Percentiles rank a stretch among this genome's conserved stretches.
Evolutionary conservation across 2,797 vertebrate species (phyloP).

Genomic region (Florisuga fusca): DNA sequence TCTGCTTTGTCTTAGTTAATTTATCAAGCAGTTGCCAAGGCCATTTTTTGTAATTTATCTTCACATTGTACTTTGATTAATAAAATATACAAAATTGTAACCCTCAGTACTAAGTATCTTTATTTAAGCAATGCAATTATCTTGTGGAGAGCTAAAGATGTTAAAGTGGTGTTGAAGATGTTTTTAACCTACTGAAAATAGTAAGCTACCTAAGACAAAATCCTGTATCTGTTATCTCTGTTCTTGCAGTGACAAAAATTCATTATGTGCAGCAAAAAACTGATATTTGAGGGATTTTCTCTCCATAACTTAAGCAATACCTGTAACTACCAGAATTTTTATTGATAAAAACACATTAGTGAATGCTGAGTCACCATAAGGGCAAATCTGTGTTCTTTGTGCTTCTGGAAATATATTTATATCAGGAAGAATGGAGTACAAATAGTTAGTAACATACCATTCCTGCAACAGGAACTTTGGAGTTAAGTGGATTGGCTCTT

Average conservation of each 20-base stretch:
- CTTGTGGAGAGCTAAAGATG: not conserved
- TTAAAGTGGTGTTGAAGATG: not conserved
- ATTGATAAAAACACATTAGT: not conserved
- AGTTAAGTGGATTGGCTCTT: not conserved
- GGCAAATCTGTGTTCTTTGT: not conserved
- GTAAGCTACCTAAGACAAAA: not conserved
- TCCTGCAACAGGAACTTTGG: not conserved
- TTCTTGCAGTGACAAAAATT: not conserved
- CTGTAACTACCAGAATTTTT: not conserved
- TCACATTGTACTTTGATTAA: slow-evolving; percentile 5
- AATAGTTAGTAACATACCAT: not conserved
- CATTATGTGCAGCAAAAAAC: not conserved
- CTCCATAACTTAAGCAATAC: not conserved
- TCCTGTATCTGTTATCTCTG: not conserved
- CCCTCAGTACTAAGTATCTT: not conserved
- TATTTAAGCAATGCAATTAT: not conserved
- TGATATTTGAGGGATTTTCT: not conserved
- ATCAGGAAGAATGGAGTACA: not conserved
- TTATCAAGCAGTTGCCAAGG: not conserved
- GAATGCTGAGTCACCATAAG: not conserved
- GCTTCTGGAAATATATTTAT: not conserved
- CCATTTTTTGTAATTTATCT: slow-evolving; percentile 7
- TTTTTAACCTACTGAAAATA: not conserved
- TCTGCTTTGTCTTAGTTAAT: not conserved
- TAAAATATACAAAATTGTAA: not conserved